Evolutionary conservation across 2,797 vertebrate species (phyloP).

Genomic region (Eurystomus glaucurus): DNA sequence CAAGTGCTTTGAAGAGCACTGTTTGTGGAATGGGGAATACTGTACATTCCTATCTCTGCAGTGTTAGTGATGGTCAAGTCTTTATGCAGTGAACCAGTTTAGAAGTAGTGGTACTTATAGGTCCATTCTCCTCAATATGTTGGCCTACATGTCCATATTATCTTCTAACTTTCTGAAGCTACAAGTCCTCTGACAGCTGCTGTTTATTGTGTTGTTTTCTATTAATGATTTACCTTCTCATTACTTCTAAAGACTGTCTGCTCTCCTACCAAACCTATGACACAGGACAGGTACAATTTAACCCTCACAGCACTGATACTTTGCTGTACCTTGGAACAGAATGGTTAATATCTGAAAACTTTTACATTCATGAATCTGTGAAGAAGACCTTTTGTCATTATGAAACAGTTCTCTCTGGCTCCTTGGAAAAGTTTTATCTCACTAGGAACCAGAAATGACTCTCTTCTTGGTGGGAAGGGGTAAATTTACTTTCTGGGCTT

Average conservation of each 20-base stretch:
- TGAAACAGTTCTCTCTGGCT: neutral
- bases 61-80: neutral
- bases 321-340: neutral
- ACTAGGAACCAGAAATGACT: neutral
- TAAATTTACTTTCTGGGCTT: neutral
- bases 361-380: neutral
- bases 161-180: neutral
- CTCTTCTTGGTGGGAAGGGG: neutral
- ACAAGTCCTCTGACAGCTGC: neutral
- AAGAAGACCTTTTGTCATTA: neutral
- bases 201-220: neutral
- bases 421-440: neutral
- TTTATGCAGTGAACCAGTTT: neutral
- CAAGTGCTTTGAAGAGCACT: neutral
- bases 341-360: neutral
- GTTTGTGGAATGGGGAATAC: neutral
- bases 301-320: neutral
- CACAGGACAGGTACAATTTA: neutral
- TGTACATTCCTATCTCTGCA: neutral
- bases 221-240: neutral
- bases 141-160: neutral
- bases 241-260: neutral
- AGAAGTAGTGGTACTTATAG: neutral
- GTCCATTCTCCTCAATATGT: neutral
- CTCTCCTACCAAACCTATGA: neutral